phyloP scores from a whole-genome alignment of 2,797 vertebrate species.

The Platalea minor region DNA sequence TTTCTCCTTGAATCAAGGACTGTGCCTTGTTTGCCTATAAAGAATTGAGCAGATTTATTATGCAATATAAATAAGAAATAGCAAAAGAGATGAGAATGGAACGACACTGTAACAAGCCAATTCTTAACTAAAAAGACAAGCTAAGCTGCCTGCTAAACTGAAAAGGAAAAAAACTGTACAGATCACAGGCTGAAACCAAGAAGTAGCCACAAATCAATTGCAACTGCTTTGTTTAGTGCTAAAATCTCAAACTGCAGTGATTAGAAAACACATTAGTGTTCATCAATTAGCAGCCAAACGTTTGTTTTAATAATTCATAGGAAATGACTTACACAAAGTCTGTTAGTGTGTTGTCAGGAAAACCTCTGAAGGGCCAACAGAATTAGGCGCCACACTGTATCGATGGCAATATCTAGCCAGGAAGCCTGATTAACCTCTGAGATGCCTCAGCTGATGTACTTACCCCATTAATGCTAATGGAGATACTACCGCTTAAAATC shows the following conservation, averaged over 20 bases:
- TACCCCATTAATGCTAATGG: conserved; percentile 81
- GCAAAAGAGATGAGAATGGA: conserved; percentile 6
- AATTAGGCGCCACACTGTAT: conserved; percentile 92
- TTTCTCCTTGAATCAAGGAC: conserved; percentile 62
- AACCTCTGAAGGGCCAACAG: conserved; percentile 90
- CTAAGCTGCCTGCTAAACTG: conserved; percentile 70
- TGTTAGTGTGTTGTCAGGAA: conserved; percentile 86
- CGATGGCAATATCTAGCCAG: conserved; percentile 88
- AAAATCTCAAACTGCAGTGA: conserved; percentile 98
- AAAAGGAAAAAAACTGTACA: conserved; percentile 46
- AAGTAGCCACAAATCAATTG: conserved; percentile 87
- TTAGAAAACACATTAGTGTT: conserved; percentile 99
- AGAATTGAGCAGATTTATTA: conserved; percentile 30
- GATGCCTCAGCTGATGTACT: conserved; percentile 79
- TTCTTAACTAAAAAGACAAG: conserved; percentile 71
- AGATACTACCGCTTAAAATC: conserved; percentile 68
- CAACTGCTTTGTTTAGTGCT: conserved; percentile 95
- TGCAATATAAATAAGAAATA: conserved; percentile 51
- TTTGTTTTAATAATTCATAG: conserved; percentile 98
- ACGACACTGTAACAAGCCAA: conserved; percentile 56
- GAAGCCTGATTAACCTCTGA: conserved; percentile 96
- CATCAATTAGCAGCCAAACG: conserved; percentile 98
- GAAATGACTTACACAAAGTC: conserved; percentile 85
- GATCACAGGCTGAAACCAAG: conserved; percentile 70
- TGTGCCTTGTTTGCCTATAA: neutral